Conservation (phyloP, 2,888 invertebrate genomes). For the Lomographa bimaculata region DNA sequence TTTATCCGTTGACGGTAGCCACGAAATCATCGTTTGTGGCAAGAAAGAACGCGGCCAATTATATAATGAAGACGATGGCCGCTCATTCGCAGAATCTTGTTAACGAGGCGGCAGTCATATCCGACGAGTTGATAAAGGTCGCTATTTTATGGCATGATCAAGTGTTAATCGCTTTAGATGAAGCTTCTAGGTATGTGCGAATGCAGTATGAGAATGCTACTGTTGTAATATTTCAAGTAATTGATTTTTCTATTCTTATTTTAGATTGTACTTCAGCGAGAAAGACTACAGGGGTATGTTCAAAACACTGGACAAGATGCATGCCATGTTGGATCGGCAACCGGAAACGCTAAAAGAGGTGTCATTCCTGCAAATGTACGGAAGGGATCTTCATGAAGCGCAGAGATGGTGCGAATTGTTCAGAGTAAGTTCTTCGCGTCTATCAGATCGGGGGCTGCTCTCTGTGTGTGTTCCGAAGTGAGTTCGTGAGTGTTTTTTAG, state of each 20-base stretch:
- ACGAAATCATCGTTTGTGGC: slow-evolving; percentile 95
- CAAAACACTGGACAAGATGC: slow-evolving; percentile 96
- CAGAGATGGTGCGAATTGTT: slow-evolving; percentile 97
- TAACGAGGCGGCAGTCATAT: slow-evolving; percentile 96
- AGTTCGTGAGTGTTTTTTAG: too few species aligned
- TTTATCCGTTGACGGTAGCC: slow-evolving; percentile 98
- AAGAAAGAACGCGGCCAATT: slow-evolving; percentile 95
- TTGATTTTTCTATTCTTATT: slow-evolving; percentile 8
- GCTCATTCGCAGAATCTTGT: slow-evolving; percentile 96
- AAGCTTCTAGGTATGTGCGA: slow-evolving; percentile 93
- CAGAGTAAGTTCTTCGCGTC: slow-evolving; percentile 82
- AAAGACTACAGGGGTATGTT: slow-evolving; percentile 98
- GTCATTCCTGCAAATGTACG: slow-evolving; percentile 98
- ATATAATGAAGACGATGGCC: slow-evolving; percentile 96
- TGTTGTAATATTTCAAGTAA: too few species aligned
- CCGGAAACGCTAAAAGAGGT: slow-evolving; percentile 98
- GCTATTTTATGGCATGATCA: slow-evolving; percentile 99
- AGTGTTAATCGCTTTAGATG: slow-evolving; percentile 91
- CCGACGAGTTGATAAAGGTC: slow-evolving; percentile 97
- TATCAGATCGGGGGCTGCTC: too few species aligned
- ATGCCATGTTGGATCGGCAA: slow-evolving; percentile 95
- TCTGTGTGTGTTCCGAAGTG: too few species aligned
- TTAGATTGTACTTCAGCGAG: slow-evolving; percentile 97
- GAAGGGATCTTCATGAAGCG: slow-evolving; percentile 96
- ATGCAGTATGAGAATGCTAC: too few species aligned